Percentiles rank a stretch among this genome's conserved stretches.
Evolutionary conservation across 2,888 invertebrate species (phyloP).

Genomic region (Torymus aiolomorphi): DNA sequence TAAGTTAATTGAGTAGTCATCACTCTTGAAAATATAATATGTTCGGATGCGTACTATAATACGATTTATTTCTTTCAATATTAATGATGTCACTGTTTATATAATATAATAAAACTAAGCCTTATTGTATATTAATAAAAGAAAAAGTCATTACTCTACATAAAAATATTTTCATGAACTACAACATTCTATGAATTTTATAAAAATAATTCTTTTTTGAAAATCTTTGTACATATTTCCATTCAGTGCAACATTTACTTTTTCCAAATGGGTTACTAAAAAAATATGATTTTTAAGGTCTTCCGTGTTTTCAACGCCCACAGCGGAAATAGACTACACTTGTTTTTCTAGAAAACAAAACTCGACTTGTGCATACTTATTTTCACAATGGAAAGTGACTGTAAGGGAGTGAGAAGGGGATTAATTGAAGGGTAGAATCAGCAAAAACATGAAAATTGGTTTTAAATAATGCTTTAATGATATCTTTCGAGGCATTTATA

Average conservation of each 20-base stretch:
- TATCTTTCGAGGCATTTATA: slow-evolving; percentile 42
- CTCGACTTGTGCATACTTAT: neutral
- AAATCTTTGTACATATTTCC: neutral
- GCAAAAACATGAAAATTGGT: slow-evolving; percentile 22
- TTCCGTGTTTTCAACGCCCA: neutral
- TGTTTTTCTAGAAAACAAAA: neutral
- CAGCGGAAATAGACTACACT: neutral
- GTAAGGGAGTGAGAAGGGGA: neutral
- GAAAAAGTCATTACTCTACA: no score
- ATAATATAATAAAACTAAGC: no score
- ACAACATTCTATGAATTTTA: no score
- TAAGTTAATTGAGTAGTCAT: no score
- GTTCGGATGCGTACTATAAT: no score
- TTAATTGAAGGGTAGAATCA: neutral
- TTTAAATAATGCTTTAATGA: slow-evolving; percentile 51
- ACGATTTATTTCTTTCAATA: no score
- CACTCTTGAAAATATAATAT: no score
- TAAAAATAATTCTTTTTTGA: no score
- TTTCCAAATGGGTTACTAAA: neutral
- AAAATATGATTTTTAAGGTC: neutral
- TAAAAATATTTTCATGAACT: no score
- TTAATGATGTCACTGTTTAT: no score
- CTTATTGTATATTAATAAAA: no score
- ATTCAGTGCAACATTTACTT: neutral
- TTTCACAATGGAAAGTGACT: neutral